Evolutionary conservation across 1,140 invertebrate species (phyloP).

Genomic region (Drosophila tropicalis): DNA sequence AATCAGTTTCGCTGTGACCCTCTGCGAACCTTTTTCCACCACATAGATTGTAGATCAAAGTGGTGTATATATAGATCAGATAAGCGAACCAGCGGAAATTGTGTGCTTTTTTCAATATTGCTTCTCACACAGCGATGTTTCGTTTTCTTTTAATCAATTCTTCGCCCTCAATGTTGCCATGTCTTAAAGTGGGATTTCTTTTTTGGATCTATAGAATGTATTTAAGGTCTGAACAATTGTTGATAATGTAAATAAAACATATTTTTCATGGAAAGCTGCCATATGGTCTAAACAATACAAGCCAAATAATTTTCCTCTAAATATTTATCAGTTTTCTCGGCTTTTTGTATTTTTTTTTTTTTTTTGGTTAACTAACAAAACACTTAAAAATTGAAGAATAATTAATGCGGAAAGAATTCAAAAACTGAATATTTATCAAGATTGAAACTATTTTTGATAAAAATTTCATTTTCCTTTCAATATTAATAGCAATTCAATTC

Average conservation of each 20-base stretch:
- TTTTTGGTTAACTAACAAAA: neutral
- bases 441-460: neutral
- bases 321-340: neutral
- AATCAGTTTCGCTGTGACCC: neutral
- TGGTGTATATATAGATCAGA: neutral
- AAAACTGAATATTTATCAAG: neutral
- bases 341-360: neutral
- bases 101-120: neutral
- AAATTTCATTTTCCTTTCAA: neutral
- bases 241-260: constrained; percentile 7
- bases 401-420: neutral
- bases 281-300: constrained; percentile 12
- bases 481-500: no score
- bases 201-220: neutral
- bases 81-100: neutral
- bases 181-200: neutral
- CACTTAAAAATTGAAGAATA: neutral
- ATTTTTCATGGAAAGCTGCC: neutral
- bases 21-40: neutral
- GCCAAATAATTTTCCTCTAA: neutral
- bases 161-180: neutral
- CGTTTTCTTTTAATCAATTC: neutral
- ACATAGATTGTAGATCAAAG: neutral
- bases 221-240: neutral
- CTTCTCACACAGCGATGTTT: neutral